These are phyloP conservation scores for Pteruthius melanotis DNA, from an alignment of 2,113 vertebrate species.

Conservation along the genomic window DNA sequence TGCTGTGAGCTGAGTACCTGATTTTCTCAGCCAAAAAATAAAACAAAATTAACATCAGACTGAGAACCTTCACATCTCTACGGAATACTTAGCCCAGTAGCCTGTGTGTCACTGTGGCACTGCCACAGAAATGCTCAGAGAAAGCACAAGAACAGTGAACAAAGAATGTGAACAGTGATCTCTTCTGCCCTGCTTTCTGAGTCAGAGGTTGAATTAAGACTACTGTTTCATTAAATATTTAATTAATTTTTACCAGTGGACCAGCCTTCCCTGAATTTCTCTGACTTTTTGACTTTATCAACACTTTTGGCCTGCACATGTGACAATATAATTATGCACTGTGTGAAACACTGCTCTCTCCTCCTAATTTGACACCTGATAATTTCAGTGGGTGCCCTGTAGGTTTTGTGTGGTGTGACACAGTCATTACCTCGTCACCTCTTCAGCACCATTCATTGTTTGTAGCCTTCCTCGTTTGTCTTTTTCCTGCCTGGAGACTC, in stretches of 20 bases:
- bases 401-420: not conserved
- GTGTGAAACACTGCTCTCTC: not conserved
- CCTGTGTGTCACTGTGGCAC: not conserved
- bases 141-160: not conserved
- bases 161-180: not conserved
- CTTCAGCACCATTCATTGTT: not conserved
- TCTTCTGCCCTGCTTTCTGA: not conserved
- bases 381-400: conserved; percentile 42
- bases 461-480: not conserved
- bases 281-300: conserved; percentile 21
- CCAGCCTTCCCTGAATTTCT: not conserved
- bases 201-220: not conserved
- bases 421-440: conserved; percentile 28
- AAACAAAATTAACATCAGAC: not conserved
- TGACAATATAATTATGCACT: conserved; percentile 58
- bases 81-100: not conserved
- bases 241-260: not conserved
- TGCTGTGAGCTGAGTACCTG: not conserved
- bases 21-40: not conserved
- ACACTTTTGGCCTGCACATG: not conserved
- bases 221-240: not conserved
- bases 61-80: not conserved
- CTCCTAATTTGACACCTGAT: conserved; percentile 24
- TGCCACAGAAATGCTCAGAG: not conserved
- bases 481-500: not conserved